Percentiles rank a stretch among this genome's conserved stretches.
Evolutionary conservation across 1,140 invertebrate genomes (phyloP).

Genomic region (Drosophila sp.): DNA sequence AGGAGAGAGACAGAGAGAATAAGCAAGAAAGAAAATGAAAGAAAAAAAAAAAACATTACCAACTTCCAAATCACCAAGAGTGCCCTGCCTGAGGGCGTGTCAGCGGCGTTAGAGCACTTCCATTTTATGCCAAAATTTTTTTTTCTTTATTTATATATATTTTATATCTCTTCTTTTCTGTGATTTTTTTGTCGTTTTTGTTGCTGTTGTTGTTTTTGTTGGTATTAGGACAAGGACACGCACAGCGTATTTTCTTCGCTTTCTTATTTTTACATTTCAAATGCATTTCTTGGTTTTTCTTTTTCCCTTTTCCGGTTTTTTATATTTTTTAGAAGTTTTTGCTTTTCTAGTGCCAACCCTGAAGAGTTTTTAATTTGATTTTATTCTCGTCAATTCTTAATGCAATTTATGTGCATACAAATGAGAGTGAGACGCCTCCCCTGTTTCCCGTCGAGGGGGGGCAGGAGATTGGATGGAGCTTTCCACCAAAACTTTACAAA

Average conservation of each 20-base stretch:
- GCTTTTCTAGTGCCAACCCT: slow-evolving; percentile 18
- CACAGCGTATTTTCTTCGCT: slow-evolving; percentile 38
- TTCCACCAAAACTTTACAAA: slow-evolving; percentile 14
- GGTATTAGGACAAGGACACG: slow-evolving; percentile 27
- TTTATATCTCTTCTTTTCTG: slow-evolving; percentile 18
- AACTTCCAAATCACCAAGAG: slow-evolving; percentile 42
- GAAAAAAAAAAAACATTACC: slow-evolving; percentile 9
- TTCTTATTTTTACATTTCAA: slow-evolving; percentile 32
- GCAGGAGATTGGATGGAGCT: too few species aligned
- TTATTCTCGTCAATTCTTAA: slow-evolving; percentile 42
- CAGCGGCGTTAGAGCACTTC: neutral
- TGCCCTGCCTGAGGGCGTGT: slow-evolving; percentile 10
- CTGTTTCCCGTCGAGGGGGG: neutral
- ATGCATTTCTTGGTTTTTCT: slow-evolving; percentile 16
- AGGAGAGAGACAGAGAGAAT: neutral
- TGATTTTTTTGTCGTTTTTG: neutral
- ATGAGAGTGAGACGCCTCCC: slow-evolving; percentile 7
- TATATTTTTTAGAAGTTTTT: slow-evolving; percentile 1
- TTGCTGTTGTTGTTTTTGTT: slow-evolving; percentile 27
- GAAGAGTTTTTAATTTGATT: slow-evolving; percentile 51
- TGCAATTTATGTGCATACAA: slow-evolving; percentile 63
- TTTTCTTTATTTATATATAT: slow-evolving; percentile 24
- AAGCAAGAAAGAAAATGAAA: neutral
- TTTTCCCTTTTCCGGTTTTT: neutral
- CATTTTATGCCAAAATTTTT: slow-evolving; percentile 7